Evolutionary conservation across 2,888 invertebrate genomes (phyloP), one percentile per base, ranked within the genome.

Genomic region (Hyppa rectilinea): DNA sequence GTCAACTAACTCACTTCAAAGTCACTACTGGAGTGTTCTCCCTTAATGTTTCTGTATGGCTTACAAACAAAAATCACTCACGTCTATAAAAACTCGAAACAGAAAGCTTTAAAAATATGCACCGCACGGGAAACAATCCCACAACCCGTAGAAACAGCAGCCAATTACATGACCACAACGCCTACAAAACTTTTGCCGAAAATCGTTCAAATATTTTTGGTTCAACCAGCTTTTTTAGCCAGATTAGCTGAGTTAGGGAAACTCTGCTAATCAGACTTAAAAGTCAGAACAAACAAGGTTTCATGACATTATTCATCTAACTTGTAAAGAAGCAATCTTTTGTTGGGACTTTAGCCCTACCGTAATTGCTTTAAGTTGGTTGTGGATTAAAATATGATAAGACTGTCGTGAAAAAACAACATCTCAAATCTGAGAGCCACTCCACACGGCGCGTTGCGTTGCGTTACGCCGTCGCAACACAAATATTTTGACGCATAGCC

Each of bases 221-320:
- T 58, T 77, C 56, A 77, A 70, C 50, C 74, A 59, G 75, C 34
- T 75, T 59, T 36, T n/a, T n/a, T n/a, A n/a, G n/a, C n/a, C n/a
- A n/a, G n/a, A n/a, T n/a, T n/a, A n/a, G n/a, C n/a, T n/a, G n/a
- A n/a, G n/a, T n/a, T n/a, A n/a, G n/a, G n/a, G n/a, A n/a, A 74
- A 74, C 61, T 70, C 45, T 40, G 61, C 70, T 75, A 75, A 75
- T 75, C 74, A 75, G 61, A 75, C 61, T 75, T 75, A 61, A 68
- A 75, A 75, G 61, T 75, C 61, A 40, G 43, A 62, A 62, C 71
- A 74, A 74, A 70, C 77, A 56, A 56, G 56, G 59, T 56, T 77
- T 70, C 56, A 70, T 75, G 74, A 75, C 74, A 77, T 75, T 36
- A 77, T 70, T 77, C 77, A 75, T 77, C 74, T 70, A 77, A 75